Percentiles rank a stretch among this genome's conserved stretches.
Evolutionary conservation across 2,113 vertebrate species (phyloP).

Genomic region (Pardalotus punctatus): DNA sequence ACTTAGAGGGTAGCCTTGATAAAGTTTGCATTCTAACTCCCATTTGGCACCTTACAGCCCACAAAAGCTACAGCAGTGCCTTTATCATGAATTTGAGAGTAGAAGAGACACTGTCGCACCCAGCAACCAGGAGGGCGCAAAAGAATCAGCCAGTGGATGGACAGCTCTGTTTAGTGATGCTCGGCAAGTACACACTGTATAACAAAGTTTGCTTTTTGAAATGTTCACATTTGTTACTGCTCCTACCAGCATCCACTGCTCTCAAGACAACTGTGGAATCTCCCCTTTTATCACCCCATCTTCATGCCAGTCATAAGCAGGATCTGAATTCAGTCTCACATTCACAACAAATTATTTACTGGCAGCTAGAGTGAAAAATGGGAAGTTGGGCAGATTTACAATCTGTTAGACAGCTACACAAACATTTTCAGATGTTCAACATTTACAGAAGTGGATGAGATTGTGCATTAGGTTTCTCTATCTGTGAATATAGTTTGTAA

Average conservation of each 20-base stretch:
- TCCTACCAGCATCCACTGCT: background rate
- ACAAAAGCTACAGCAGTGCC: background rate
- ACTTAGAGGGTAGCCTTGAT: background rate
- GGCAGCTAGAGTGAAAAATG: background rate
- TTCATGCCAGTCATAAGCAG: background rate
- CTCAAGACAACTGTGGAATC: background rate
- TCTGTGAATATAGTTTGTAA: background rate
- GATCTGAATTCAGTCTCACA: background rate
- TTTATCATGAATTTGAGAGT: background rate
- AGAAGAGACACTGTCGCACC: background rate
- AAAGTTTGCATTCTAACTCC: background rate
- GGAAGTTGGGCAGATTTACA: background rate
- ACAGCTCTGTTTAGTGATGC: background rate
- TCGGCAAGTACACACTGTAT: background rate
- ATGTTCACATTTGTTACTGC: background rate
- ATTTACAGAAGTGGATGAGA: background rate
- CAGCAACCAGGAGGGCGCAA: background rate
- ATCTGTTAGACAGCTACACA: background rate
- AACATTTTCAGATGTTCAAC: background rate
- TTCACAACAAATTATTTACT: background rate
- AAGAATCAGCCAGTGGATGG: background rate
- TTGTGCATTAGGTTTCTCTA: background rate
- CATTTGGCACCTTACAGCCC: background rate
- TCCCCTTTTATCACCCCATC: background rate
- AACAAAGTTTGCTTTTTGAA: background rate